phyloP scores from a whole-genome alignment of 1,140 invertebrate species.

The Zaprionus nigranus region DNA sequence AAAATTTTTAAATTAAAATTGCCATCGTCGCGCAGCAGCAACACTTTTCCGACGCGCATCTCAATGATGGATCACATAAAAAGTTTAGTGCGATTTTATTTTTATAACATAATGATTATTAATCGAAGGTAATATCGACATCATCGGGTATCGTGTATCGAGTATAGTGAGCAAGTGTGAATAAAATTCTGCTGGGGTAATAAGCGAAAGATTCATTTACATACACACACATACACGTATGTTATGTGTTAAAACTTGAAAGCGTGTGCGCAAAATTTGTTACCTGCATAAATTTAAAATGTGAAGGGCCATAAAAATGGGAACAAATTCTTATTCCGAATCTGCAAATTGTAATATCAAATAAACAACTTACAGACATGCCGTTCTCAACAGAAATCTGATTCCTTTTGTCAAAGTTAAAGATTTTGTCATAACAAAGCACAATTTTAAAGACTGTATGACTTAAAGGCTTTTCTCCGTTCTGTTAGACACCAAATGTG shows the following conservation, averaged over 20 bases:
- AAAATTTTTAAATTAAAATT: constrained; percentile 81
- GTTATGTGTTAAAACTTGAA: neutral
- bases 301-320: neutral
- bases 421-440: too few relatives aligned
- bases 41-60: constrained; percentile 40
- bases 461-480: too few relatives aligned
- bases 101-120: constrained; percentile 72
- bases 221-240: neutral
- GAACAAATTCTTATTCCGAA: neutral
- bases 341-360: neutral
- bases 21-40: constrained; percentile 13
- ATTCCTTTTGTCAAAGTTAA: too few relatives aligned
- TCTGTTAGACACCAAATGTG: too few relatives aligned
- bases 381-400: too few relatives aligned
- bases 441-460: too few relatives aligned
- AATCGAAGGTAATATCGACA: constrained; percentile 32
- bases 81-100: constrained; percentile 72
- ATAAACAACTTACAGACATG: neutral
- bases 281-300: neutral
- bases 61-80: constrained; percentile 79
- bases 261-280: neutral
- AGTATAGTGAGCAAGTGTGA: constrained; percentile 15
- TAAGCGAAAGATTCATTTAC: neutral
- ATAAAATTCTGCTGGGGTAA: constrained; percentile 5
- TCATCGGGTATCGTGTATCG: constrained; percentile 9